phyloP scores from a whole-genome alignment of 2,797 vertebrate genomes.

The Phyllotis vaccarum region DNA sequence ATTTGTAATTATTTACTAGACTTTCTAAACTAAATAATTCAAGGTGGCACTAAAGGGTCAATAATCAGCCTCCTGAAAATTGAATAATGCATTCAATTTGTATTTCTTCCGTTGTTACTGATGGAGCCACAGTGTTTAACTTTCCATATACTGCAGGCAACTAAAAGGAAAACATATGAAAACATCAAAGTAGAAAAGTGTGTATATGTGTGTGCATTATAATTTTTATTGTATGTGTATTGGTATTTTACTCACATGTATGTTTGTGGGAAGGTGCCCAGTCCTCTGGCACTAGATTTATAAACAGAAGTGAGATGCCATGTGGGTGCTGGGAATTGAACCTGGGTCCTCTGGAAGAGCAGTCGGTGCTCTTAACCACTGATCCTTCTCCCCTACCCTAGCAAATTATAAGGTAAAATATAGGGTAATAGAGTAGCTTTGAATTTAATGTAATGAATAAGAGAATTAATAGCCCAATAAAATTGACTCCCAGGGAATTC shows the following conservation, averaged over 20 bases:
- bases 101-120: not conserved
- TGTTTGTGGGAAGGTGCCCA: not conserved
- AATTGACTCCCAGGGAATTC: not conserved
- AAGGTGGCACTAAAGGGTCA: conserved; percentile 70
- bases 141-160: not conserved
- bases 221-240: not conserved
- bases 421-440: not conserved
- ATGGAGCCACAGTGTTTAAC: not conserved
- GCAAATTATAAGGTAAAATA: not conserved
- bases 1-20: conserved; percentile 75
- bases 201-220: not conserved
- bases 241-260: not conserved
- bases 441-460: not conserved
- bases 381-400: not conserved
- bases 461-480: not conserved
- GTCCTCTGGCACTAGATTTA: not conserved
- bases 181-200: conserved; percentile 9
- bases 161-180: conserved; percentile 17
- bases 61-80: conserved; percentile 70
- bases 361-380: not conserved
- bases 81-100: conserved; percentile 64
- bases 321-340: not conserved
- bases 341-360: not conserved
- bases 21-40: conserved; percentile 80
- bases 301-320: not conserved